These are phyloP conservation scores for Thinocorus orbignyianus DNA, from an alignment of 2,113 vertebrate species.

Conservation along the genomic window DNA sequence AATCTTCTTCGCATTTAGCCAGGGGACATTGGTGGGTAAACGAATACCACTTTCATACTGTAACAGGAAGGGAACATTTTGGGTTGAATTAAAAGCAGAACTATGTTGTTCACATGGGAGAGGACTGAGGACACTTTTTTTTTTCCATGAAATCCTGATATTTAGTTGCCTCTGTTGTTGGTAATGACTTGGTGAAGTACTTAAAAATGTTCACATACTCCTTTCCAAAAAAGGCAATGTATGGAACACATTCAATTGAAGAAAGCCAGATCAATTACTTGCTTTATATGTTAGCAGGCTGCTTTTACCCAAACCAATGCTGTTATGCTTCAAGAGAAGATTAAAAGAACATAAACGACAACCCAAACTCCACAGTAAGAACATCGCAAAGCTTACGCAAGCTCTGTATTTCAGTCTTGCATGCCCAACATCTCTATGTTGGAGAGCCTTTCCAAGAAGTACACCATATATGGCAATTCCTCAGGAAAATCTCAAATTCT, in stretches of 20 bases:
- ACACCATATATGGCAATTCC: background rate
- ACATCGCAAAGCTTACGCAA: background rate
- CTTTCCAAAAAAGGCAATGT: slow-evolving; percentile 29
- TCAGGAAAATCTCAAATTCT: background rate
- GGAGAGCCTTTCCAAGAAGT: background rate
- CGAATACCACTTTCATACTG: background rate
- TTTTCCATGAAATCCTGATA: background rate
- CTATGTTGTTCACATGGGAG: background rate
- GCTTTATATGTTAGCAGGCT: background rate
- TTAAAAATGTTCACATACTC: background rate
- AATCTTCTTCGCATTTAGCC: background rate
- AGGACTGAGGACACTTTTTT: background rate
- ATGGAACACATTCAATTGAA: background rate
- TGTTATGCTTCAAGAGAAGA: slow-evolving; percentile 11
- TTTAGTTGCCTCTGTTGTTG: background rate
- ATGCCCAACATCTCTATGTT: background rate
- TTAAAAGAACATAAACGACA: slow-evolving; percentile 10
- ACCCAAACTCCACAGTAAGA: background rate
- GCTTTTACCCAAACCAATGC: slow-evolving; percentile 3
- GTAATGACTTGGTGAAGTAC: background rate
- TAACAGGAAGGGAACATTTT: background rate
- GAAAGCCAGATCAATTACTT: slow-evolving; percentile 31
- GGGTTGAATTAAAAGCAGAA: background rate
- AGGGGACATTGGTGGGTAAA: background rate
- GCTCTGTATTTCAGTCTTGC: background rate